A percentile compares a stretch with the other conserved stretches of the same genome.
These are phyloP conservation scores for Pyrgilauda ruficollis DNA, from an alignment of 2,113 vertebrate genomes.

Conservation along the genomic window DNA sequence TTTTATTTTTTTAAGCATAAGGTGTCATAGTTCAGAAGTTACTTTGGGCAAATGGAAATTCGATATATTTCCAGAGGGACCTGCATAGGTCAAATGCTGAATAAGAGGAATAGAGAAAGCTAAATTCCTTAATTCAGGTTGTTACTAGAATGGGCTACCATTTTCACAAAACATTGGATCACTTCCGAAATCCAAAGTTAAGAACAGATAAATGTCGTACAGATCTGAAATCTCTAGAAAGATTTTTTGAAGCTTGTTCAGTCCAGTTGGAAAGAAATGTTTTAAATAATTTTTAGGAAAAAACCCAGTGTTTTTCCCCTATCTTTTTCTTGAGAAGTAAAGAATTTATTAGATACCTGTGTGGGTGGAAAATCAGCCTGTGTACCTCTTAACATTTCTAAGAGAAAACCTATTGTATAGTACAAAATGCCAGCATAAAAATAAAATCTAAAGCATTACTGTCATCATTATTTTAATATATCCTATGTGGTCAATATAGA, in stretches of 20 bases:
- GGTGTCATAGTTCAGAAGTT: slow-evolving; percentile 52
- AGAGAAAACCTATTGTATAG: neutral
- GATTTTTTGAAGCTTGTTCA: neutral
- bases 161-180: neutral
- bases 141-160: neutral
- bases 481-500: neutral
- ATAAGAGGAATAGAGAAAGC: neutral
- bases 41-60: slow-evolving; percentile 45
- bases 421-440: neutral
- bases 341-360: neutral
- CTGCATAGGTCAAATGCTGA: slow-evolving; percentile 17
- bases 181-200: neutral
- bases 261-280: neutral
- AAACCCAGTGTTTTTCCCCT: fast-evolving
- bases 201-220: neutral
- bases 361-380: neutral
- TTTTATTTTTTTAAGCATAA: neutral
- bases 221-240: neutral
- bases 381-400: neutral
- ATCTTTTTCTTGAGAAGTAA: neutral
- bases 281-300: neutral
- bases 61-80: slow-evolving; percentile 20
- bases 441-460: neutral
- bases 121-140: neutral
- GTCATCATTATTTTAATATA: neutral